These are phyloP conservation scores for Palythoa caribaeorum DNA, from an alignment of 92 coral and sea anemone genomes.

Conservation along the genomic window DNA sequence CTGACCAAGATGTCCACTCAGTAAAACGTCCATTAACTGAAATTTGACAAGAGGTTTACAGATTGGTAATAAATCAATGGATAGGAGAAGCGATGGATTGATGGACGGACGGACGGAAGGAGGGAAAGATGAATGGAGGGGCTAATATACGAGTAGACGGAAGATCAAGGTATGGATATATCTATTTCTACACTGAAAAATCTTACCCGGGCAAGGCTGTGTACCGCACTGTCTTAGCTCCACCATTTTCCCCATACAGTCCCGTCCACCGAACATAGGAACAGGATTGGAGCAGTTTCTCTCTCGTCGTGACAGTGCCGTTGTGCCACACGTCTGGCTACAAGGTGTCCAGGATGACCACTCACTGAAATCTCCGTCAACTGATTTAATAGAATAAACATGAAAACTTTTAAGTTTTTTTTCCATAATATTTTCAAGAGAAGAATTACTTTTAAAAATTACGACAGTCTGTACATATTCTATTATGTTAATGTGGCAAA, in stretches of 20 bases:
- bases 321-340: conserved; percentile 21
- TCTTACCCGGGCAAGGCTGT: conserved; percentile 34
- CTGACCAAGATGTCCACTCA: conserved; percentile 69
- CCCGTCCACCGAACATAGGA: conserved; percentile 41
- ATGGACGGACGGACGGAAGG: not conserved
- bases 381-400: not conserved
- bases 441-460: not conserved
- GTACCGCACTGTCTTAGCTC: conserved; percentile 9
- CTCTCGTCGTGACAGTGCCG: conserved; percentile 39
- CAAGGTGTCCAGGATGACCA: conserved; percentile 41
- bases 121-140: too few species aligned
- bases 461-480: too few species aligned
- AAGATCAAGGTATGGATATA: not conserved
- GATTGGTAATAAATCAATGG: not conserved
- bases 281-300: conserved; percentile 31
- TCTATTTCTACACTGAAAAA: not conserved
- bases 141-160: too few species aligned
- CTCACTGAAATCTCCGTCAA: conserved; percentile 25
- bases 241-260: conserved; percentile 14
- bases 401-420: not conserved
- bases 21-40: conserved; percentile 58
- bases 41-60: not conserved
- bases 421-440: not conserved
- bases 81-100: not conserved
- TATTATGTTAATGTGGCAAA: too few species aligned